Percentiles rank a stretch among this genome's conserved stretches.
These are phyloP conservation scores for Tenthredo livida DNA, from an alignment of 2,888 invertebrate genomes.

Conservation along the genomic window DNA sequence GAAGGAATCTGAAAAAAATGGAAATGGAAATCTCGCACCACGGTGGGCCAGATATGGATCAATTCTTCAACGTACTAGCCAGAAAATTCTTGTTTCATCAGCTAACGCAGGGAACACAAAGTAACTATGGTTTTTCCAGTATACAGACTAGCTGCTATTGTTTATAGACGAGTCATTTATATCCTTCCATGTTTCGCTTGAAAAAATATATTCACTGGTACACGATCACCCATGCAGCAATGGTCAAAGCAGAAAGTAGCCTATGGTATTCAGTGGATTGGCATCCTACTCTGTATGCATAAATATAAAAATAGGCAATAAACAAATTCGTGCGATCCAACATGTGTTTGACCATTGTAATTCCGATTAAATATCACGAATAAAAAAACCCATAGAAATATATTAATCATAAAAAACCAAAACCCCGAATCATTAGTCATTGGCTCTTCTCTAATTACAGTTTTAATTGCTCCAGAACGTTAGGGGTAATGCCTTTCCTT, in stretches of 20 bases:
- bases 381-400: neutral
- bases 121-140: neutral
- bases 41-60: constrained; percentile 9
- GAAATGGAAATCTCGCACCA: neutral
- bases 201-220: neutral
- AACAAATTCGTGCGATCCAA: neutral
- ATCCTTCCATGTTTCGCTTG: neutral
- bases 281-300: neutral
- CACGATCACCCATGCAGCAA: neutral
- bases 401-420: neutral
- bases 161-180: neutral
- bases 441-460: neutral
- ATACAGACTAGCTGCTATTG: neutral
- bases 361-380: neutral
- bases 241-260: neutral
- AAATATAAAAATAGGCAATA: neutral
- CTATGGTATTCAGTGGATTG: neutral
- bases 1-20: neutral
- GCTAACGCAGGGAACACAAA: neutral
- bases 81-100: constrained; percentile 32
- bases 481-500: neutral
- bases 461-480: neutral
- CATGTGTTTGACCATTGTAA: neutral
- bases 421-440: neutral
- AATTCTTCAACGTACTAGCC: constrained; percentile 5